Conservation (phyloP, 2,797 vertebrate species). For the Aselliscus stoliczkanus region DNA sequence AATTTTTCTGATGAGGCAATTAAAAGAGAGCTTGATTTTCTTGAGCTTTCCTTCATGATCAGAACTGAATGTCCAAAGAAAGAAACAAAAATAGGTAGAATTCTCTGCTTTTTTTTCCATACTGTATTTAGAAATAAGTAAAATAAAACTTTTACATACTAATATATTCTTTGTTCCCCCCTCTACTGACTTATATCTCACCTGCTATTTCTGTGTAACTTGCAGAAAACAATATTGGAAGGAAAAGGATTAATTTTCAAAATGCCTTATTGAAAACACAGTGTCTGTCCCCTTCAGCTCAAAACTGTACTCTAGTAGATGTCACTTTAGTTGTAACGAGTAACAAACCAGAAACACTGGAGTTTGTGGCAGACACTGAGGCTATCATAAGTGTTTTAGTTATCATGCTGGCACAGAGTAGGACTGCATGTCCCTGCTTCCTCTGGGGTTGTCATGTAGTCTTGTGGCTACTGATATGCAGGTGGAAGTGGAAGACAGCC, state of each 20-base stretch:
- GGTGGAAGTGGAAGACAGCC: neutral
- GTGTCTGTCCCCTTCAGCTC: neutral
- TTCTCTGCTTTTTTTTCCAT: neutral
- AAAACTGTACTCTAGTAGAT: neutral
- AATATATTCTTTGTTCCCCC: neutral
- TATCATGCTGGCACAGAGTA: neutral
- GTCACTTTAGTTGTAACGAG: neutral
- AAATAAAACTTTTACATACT: neutral
- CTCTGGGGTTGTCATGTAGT: neutral
- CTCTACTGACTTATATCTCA: neutral
- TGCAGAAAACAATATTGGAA: neutral
- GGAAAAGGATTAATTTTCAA: neutral
- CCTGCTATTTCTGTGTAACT: neutral
- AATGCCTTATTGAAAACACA: neutral
- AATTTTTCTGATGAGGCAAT: neutral
- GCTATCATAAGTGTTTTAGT: neutral
- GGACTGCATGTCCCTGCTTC: neutral
- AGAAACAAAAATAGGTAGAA: neutral
- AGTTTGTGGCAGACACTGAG: neutral
- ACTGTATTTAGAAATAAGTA: neutral
- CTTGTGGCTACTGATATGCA: neutral
- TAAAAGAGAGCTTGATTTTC: neutral
- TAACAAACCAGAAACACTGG: neutral
- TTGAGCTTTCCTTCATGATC: neutral
- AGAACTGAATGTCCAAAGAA: neutral